Base-by-base conservation (phyloP, 1,140 invertebrate genomes). In the Anastrepha obliqua region DNA sequence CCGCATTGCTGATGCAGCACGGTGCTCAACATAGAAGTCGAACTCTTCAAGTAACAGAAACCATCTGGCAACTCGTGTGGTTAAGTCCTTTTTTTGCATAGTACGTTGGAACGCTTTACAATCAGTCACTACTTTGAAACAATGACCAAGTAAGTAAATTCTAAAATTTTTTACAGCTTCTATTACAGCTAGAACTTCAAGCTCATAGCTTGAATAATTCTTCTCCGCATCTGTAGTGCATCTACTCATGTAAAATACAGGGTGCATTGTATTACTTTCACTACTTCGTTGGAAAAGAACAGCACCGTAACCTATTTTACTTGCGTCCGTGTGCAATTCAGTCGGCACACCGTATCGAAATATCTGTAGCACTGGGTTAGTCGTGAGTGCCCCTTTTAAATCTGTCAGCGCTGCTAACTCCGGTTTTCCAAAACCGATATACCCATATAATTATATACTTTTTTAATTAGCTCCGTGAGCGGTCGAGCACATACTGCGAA, bases 181-280 rank as follows among this genome's bases (percentile, higher is more conserved):
- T 92, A 94, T 93, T 13, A 74, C 55, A 2, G 86, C 55, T 39
- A 87, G 39, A 5, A 87, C 51, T 59, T 87, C 51, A 11, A 87
- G 29, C 58, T 87, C 86, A 11, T 87, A 87, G 51, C 86, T 90
- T 95, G 89, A 90, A 74, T 93, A 94, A 67, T 92, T 92, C 42
- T 62, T 88, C 88, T 93, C 93, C 2, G 89, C 78, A 51, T 67
- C 62, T 17, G 20, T 62, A 3, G 85, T 62, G 8, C 39, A 62
- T 42, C 55, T 42, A 17, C 58, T 86, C 55, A 42, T 39, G 87
- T 89, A 90, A 89, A 91, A 90, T 87, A 92, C 86, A 88, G 92
- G 91, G 94, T 93, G 95, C 90, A 95, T 92, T 86, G 90, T 88
- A 88, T 92, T 90, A 65, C 91, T 89, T 0, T 89, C 67, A 17